Percentiles rank a stretch among this genome's conserved stretches.
These are phyloP conservation scores for Zoanthus gigantus DNA, from an alignment of 92 coral and sea anemone species.

Conservation along the genomic window DNA sequence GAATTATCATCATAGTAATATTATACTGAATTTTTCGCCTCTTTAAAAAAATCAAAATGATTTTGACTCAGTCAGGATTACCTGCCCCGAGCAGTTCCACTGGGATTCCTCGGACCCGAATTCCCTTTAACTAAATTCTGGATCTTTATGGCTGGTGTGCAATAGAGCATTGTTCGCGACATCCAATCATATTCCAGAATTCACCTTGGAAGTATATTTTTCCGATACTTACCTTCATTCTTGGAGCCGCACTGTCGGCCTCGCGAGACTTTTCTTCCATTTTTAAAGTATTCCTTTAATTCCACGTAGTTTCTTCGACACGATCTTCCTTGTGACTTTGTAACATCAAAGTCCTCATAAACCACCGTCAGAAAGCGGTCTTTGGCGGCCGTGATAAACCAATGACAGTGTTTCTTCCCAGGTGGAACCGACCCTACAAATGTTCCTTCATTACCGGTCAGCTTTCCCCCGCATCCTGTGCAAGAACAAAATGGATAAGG, in stretches of 20 bases:
- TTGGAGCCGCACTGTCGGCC: slow-evolving; percentile 43
- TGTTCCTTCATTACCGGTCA: slow-evolving; percentile 15
- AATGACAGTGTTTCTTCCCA: neutral
- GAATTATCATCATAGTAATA: too few relatives aligned
- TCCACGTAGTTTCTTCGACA: slow-evolving; percentile 36
- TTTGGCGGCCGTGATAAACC: slow-evolving; percentile 28
- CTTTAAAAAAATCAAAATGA: too few relatives aligned
- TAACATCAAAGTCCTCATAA: slow-evolving; percentile 16
- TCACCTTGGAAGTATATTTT: neutral
- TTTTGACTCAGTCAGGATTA: neutral
- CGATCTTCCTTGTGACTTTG: neutral
- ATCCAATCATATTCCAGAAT: too few relatives aligned
- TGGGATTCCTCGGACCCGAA: too few relatives aligned
- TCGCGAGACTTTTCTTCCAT: neutral
- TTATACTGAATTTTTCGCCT: too few relatives aligned
- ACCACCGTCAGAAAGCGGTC: slow-evolving; percentile 15
- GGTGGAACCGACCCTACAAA: slow-evolving; percentile 2
- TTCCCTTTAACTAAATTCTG: too few relatives aligned
- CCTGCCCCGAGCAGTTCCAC: too few relatives aligned
- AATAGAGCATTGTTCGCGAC: too few relatives aligned
- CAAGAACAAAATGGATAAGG: neutral
- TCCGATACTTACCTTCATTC: neutral
- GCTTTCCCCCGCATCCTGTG: slow-evolving; percentile 27
- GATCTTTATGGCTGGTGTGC: too few relatives aligned
- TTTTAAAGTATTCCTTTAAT: neutral